Conservation (phyloP, 2,797 vertebrate genomes). For the Anniella stebbinsi region DNA sequence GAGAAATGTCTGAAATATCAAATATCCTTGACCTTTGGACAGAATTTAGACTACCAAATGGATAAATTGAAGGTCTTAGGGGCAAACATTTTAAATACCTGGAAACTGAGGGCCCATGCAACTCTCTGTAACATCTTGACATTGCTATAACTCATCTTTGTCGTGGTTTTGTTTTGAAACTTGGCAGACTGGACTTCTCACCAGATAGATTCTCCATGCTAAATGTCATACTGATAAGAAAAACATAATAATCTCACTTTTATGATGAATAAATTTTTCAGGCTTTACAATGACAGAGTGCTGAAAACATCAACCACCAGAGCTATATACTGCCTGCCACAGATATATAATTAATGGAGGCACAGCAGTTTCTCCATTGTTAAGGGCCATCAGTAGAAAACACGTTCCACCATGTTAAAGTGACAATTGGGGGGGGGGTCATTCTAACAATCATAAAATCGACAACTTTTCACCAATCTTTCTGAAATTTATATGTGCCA, state of each 20-base stretch:
- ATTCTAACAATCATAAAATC: no score
- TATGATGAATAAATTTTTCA: no score
- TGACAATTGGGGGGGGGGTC: no score
- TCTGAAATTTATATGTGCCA: no score
- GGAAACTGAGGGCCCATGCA: neutral
- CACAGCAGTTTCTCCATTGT: no score
- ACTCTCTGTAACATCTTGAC: neutral
- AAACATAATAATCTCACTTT: no score
- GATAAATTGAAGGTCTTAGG: neutral
- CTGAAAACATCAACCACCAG: neutral
- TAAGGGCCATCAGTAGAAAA: no score
- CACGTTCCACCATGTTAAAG: no score
- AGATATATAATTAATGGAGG: no score
- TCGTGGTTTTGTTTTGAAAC: neutral
- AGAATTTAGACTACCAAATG: neutral
- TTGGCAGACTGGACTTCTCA: neutral
- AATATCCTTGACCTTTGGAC: neutral
- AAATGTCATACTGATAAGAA: no score
- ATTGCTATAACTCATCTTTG: neutral
- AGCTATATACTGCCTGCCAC: neutral
- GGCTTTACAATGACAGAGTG: neutral
- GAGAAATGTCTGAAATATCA: neutral
- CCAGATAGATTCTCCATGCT: no score
- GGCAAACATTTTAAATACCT: neutral
- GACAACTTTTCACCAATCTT: no score